Conservation (phyloP, 1,140 invertebrate genomes). For the Brachionus angularis region DNA sequence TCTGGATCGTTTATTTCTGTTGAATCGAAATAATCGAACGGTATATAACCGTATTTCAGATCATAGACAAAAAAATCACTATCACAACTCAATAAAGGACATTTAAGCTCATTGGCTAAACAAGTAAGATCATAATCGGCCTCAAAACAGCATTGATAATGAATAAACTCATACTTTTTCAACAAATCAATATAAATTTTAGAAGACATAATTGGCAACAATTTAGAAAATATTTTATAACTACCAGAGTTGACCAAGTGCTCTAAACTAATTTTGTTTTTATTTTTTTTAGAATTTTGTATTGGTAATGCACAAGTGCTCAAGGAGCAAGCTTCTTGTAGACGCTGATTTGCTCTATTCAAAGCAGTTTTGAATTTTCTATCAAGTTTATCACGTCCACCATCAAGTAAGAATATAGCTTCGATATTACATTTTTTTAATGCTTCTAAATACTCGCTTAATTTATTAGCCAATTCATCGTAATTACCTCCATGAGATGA, state of each 20-base stretch:
- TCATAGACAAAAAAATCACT: constrained; percentile 86
- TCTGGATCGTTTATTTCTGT: constrained; percentile 44
- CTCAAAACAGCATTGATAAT: constrained; percentile 73
- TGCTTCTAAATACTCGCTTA: constrained; percentile 61
- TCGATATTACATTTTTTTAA: constrained; percentile 69
- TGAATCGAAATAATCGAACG: constrained; percentile 66
- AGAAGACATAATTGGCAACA: constrained; percentile 61
- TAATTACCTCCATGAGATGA: constrained; percentile 37
- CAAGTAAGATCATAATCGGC: constrained; percentile 78
- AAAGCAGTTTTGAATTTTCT: constrained; percentile 71
- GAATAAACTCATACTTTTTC: constrained; percentile 64
- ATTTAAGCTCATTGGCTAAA: constrained; percentile 69
- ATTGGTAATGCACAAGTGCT: constrained; percentile 48
- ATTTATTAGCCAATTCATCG: neutral
- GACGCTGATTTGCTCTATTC: constrained; percentile 64
- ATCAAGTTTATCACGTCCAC: constrained; percentile 66
- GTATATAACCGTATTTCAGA: constrained; percentile 68
- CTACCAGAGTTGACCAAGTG: constrained; percentile 1
- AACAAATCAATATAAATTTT: constrained; percentile 70
- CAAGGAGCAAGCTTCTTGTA: constrained; percentile 56
- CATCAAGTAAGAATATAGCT: constrained; percentile 77
- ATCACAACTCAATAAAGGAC: constrained; percentile 79
- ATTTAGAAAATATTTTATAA: constrained; percentile 17
- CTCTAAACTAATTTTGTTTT: neutral
- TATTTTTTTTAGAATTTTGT: neutral